These are phyloP conservation scores for Oreamnos americanus DNA, from an alignment of 2,113 vertebrate species.

Conservation along the genomic window DNA sequence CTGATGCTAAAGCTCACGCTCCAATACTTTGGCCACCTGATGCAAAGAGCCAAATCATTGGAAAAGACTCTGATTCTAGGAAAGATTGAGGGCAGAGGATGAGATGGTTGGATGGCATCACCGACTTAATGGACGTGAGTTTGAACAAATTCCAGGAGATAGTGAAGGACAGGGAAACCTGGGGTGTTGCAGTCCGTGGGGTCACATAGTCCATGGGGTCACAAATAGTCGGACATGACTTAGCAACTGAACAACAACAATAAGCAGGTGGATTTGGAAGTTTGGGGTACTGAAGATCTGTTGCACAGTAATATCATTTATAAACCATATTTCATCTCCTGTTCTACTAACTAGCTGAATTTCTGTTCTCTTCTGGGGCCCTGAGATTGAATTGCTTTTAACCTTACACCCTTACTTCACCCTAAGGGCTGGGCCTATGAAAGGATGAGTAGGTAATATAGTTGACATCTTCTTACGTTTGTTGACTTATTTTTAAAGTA, in stretches of 20 bases:
- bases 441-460: too few relatives aligned
- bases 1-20: neutral
- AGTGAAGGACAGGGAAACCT: neutral
- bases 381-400: neutral
- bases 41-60: neutral
- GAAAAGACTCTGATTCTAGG: neutral
- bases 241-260: neutral
- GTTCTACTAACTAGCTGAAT: neutral
- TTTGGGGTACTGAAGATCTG: neutral
- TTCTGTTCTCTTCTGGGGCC: neutral
- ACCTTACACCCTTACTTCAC: neutral
- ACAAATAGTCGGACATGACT: fast-evolving
- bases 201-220: neutral
- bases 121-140: neutral
- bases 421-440: neutral
- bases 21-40: neutral
- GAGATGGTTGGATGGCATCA: neutral
- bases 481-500: neutral
- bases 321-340: neutral
- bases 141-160: neutral
- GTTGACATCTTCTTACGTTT: neutral
- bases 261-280: neutral
- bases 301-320: neutral
- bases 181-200: neutral
- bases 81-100: neutral